Base-by-base conservation (phyloP, 2,888 invertebrate species). In the Synergus umbraculus region DNA sequence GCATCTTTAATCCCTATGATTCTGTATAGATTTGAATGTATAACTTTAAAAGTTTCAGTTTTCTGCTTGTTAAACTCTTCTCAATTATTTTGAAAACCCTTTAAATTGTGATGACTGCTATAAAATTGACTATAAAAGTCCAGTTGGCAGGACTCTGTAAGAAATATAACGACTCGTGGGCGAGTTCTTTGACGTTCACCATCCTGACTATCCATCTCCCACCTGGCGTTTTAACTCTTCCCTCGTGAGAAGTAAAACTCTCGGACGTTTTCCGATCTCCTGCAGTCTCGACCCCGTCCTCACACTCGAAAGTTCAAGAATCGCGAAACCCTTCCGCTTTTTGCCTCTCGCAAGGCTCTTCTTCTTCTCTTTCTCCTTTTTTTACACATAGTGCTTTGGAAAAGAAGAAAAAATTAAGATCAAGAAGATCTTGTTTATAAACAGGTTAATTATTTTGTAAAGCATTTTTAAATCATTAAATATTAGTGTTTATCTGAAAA, bases 211-310 rank as follows among this genome's bases (percentile, higher is more conserved):
- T 78, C 67, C 79, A 82, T 85, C 87, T 87, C 85, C 88, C 87
- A 87, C 87, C 84, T 85, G 83, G 79, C 64, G 60, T 80, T 81
- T 81, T 85, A 84, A 87, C 85, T 88, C 87, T 87, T 87, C 85
- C 85, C 80, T 69, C 77, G 77, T 83, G 81, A 86, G 85, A 85
- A 89, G 90, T 91, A 91, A 92, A 92, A 92, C 91, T 91, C 90
- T 87, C 88, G 84, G 87, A 88, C 89, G 88, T 91, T 89, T 91
- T 88, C 90, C 88, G 89, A 91, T 91, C 89, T 88, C 86, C 85
- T 87, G 90, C 91, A 91, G 92, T 92, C 88, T 87, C 87, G 86
- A 89, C 88, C 89, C 87, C 86, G 89, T 89, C 86, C 85, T 87
- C 90, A 88, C 81, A 86, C 86, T 86, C 86, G 88, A 84, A 84